phyloP scores from a whole-genome alignment of 2,113 vertebrate species.

The Tenebrosternarchus preto region DNA sequence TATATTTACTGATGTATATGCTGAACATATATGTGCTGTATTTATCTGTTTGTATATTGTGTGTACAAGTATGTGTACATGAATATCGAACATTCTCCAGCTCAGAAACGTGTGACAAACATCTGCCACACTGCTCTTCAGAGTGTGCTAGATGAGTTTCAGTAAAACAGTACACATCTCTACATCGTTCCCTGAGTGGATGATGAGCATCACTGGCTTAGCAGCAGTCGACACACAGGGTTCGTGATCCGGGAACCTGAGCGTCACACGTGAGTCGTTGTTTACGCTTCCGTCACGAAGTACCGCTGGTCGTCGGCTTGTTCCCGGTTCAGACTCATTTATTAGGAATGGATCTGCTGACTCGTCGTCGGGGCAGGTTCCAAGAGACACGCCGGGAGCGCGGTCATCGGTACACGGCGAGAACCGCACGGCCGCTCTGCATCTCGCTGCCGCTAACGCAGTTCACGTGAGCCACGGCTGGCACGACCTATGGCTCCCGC shows the following conservation, averaged over 20 bases:
- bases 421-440: conserved; percentile 9
- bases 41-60: too few species aligned
- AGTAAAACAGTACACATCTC: conserved; percentile 5
- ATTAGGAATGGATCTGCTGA: neutral
- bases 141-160: neutral
- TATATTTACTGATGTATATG: too few species aligned
- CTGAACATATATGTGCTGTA: too few species aligned
- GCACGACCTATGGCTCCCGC: conserved; percentile 13
- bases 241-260: too few species aligned
- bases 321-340: conserved; percentile 7
- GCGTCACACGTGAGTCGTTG: neutral
- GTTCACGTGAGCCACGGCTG: conserved; percentile 30
- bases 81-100: neutral
- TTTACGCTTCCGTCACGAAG: conserved; percentile 19
- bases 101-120: neutral
- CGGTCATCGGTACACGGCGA: neutral
- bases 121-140: neutral
- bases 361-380: neutral
- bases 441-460: conserved; percentile 34
- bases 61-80: too few species aligned
- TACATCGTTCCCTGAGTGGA: conserved; percentile 10
- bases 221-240: too few species aligned
- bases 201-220: too few species aligned
- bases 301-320: neutral
- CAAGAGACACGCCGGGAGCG: neutral